Evolutionary conservation across 2,888 invertebrate species (phyloP).

Genomic region (Lordiphosa fenestrarum): DNA sequence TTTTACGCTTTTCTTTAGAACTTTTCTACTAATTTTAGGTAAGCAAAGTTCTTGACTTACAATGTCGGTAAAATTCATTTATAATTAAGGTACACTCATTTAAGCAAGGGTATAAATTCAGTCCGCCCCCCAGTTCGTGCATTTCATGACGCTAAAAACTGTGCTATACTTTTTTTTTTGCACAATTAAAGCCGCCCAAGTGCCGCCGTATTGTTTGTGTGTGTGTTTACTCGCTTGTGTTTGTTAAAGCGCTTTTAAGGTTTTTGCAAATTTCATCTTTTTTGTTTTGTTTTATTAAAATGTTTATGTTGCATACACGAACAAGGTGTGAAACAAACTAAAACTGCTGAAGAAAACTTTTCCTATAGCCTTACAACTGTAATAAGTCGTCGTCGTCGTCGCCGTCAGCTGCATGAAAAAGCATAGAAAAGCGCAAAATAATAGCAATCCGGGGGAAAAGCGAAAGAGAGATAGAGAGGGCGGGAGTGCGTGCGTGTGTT

Average conservation of each 20-base stretch:
- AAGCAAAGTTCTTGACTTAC: too few species aligned
- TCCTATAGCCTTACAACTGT: constrained; percentile 42
- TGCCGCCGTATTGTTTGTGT: constrained; percentile 10
- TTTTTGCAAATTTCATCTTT: constrained; percentile 56
- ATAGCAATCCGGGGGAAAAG: constrained; percentile 19
- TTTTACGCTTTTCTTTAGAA: too few species aligned
- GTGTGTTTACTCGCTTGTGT: constrained; percentile 2
- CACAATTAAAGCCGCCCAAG: constrained; percentile 47
- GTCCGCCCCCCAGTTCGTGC: neutral
- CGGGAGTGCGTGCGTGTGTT: constrained; percentile 18
- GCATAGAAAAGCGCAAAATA: constrained; percentile 19
- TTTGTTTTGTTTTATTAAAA: constrained; percentile 28
- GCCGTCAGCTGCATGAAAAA: constrained; percentile 16
- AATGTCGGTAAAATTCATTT: too few species aligned
- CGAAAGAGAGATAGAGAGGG: constrained; percentile 1
- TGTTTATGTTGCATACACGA: constrained; percentile 25
- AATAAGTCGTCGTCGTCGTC: constrained; percentile 34
- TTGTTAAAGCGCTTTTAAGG: constrained; percentile 50
- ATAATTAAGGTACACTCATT: too few species aligned
- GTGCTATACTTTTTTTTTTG: constrained; percentile 44
- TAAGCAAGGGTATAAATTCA: too few species aligned
- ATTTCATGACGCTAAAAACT: constrained; percentile 42
- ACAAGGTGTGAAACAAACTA: constrained; percentile 46
- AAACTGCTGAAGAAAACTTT: constrained; percentile 19
- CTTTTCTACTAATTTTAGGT: too few species aligned